A percentile compares a stretch with the other conserved stretches of the same genome.
phyloP scores from a whole-genome alignment of 1,140 invertebrate species.

The Conopomorpha cramerella region DNA sequence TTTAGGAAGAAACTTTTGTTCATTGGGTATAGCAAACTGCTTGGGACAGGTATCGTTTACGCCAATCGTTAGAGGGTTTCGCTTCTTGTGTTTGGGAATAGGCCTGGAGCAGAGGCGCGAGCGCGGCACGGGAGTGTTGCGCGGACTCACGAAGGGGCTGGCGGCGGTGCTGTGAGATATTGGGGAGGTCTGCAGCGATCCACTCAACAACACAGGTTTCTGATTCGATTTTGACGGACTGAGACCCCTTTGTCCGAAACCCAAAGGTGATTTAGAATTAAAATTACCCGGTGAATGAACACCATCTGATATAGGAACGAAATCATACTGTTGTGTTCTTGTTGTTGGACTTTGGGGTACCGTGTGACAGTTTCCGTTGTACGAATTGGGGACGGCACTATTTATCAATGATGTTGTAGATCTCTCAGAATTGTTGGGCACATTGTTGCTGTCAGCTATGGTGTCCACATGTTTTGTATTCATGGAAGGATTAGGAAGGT shows the following conservation, averaged over 20 bases:
- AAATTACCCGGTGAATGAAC: slow-evolving; percentile 64
- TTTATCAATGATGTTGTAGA: too few relatives aligned
- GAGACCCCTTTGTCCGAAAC: slow-evolving; percentile 28
- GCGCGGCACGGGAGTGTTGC: slow-evolving; percentile 74
- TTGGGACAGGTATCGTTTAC: slow-evolving; percentile 26
- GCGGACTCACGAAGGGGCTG: slow-evolving; percentile 85
- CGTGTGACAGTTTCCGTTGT: slow-evolving; percentile 36
- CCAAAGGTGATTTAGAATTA: slow-evolving; percentile 39
- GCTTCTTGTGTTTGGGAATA: slow-evolving; percentile 38
- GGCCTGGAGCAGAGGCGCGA: slow-evolving; percentile 40
- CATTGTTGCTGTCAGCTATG: slow-evolving; percentile 4
- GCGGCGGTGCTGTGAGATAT: slow-evolving; percentile 50
- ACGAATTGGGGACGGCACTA: slow-evolving; percentile 21
- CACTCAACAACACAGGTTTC: slow-evolving; percentile 47
- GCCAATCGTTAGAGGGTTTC: slow-evolving; percentile 30
- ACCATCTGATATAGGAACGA: slow-evolving; percentile 80
- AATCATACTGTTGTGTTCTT: slow-evolving; percentile 78
- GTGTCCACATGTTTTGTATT: too few relatives aligned
- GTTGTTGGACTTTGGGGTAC: slow-evolving; percentile 62
- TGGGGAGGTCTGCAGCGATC: slow-evolving; percentile 44
- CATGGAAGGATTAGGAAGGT: not conserved
- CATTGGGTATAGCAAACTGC: slow-evolving; percentile 46
- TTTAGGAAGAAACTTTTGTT: slow-evolving; percentile 42
- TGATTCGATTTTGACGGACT: slow-evolving; percentile 46
- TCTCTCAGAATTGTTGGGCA: too few relatives aligned